Conservation (phyloP, 2,113 vertebrate species). For the Phainopepla nitens region DNA sequence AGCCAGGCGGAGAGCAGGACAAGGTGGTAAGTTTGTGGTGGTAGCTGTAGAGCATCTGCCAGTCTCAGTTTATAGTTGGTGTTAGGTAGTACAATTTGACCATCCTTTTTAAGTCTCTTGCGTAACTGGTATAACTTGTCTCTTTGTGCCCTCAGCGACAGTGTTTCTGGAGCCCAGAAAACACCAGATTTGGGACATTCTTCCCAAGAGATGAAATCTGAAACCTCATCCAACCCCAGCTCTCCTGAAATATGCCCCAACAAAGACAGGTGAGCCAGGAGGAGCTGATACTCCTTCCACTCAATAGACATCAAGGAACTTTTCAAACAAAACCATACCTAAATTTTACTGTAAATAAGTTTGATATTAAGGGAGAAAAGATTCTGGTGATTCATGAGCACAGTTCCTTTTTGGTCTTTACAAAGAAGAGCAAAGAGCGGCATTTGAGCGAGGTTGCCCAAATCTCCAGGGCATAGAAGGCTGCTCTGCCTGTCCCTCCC, state of each 20-base stretch:
- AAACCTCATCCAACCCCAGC: conserved; percentile 89
- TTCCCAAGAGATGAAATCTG: conserved; percentile 84
- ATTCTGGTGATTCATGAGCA: background rate
- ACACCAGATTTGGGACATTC: conserved; percentile 82
- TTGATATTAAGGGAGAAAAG: background rate
- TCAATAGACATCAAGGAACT: background rate
- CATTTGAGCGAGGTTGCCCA: background rate
- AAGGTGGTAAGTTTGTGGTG: conserved; percentile 73
- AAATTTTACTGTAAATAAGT: background rate
- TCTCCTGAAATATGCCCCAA: conserved; percentile 91
- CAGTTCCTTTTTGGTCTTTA: background rate
- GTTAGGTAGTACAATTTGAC: background rate
- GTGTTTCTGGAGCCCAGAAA: conserved; percentile 80
- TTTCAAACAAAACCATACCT: background rate
- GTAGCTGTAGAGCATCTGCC: background rate
- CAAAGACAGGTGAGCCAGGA: conserved; percentile 83
- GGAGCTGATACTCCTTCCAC: background rate
- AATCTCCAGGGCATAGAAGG: rapidly evolving
- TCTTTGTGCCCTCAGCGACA: conserved; percentile 67
- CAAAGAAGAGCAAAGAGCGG: background rate
- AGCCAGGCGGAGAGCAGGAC: conserved; percentile 80
- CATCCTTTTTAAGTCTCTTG: background rate
- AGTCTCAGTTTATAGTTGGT: background rate
- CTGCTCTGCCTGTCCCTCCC: background rate
- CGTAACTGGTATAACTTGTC: rapidly evolving